phyloP scores from a whole-genome alignment of 2,113 vertebrate species.

The Pedetes capensis region DNA sequence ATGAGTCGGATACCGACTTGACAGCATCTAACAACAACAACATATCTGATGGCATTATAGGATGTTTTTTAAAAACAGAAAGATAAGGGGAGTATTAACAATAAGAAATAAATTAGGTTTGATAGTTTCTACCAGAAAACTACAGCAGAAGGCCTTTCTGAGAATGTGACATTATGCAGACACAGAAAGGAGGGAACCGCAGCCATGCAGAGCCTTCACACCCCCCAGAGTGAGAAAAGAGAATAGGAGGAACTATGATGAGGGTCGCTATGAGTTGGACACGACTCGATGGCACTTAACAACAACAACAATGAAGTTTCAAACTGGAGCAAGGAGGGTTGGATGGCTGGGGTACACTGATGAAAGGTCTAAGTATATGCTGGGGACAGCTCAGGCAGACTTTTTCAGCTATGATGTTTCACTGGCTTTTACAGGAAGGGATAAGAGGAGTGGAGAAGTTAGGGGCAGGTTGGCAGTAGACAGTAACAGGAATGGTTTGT shows the following conservation, averaged over 20 bases:
- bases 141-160: not conserved
- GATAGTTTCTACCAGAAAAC: not conserved
- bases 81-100: not conserved
- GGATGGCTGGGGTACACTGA: too few species aligned
- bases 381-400: not conserved
- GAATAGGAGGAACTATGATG: too few species aligned
- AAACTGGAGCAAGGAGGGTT: not conserved
- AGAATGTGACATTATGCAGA: not conserved
- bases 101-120: not conserved
- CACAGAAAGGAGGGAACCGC: not conserved
- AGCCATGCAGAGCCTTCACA: rapidly evolving
- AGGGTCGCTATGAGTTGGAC: too few species aligned
- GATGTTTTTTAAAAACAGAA: not conserved
- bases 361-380: not conserved
- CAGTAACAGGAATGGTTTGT: not conserved
- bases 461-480: not conserved
- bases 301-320: too few species aligned
- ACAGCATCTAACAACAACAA: too few species aligned
- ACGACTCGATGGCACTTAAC: too few species aligned
- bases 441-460: not conserved
- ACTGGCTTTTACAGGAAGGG: not conserved
- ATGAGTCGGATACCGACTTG: too few species aligned
- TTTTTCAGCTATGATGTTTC: not conserved
- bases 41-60: too few species aligned
- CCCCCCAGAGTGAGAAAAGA: too few species aligned